Conservation (phyloP, 2,888 invertebrate species). For the Dryomyza anilis region DNA sequence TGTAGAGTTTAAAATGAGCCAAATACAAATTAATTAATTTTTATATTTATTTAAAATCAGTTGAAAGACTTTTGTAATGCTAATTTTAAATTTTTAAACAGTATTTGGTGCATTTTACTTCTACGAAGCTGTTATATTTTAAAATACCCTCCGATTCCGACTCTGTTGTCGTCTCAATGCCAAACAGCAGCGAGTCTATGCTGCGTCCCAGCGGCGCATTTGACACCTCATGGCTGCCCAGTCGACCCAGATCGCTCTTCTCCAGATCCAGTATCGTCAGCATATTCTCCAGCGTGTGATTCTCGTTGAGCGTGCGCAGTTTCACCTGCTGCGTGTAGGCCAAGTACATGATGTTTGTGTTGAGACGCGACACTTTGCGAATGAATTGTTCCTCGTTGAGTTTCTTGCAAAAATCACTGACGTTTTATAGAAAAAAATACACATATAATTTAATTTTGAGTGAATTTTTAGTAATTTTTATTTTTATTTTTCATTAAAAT, state of each 20-base stretch:
- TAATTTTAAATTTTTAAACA: too few species aligned
- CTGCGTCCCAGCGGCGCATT: slow-evolving; percentile 60
- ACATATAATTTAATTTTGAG: too few species aligned
- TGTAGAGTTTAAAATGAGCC: too few species aligned
- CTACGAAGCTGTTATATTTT: background rate
- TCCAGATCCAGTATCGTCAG: slow-evolving; percentile 71
- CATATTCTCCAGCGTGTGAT: slow-evolving; percentile 75
- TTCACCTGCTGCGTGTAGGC: slow-evolving; percentile 79
- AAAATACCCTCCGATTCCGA: slow-evolving; percentile 70
- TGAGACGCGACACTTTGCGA: slow-evolving; percentile 76
- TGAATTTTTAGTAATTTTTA: too few species aligned
- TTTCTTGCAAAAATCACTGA: slow-evolving; percentile 80
- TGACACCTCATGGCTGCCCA: slow-evolving; percentile 68
- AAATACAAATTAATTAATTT: background rate
- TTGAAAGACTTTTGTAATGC: too few species aligned
- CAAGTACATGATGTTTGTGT: slow-evolving; percentile 79
- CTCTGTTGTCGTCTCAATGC: slow-evolving; percentile 69
- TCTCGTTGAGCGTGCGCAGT: slow-evolving; percentile 68
- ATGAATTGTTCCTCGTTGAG: slow-evolving; percentile 75
- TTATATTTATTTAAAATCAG: too few species aligned
- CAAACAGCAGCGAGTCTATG: slow-evolving; percentile 69
- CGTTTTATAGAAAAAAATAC: too few species aligned
- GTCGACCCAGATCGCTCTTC: slow-evolving; percentile 73
- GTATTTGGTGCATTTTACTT: slow-evolving; percentile 42
- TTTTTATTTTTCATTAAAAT: too few species aligned